Percentiles rank a stretch among this genome's conserved stretches.
These are phyloP conservation scores for Rhabdophis nuchalis DNA, from an alignment of 2,797 vertebrate species.

Conservation along the genomic window DNA sequence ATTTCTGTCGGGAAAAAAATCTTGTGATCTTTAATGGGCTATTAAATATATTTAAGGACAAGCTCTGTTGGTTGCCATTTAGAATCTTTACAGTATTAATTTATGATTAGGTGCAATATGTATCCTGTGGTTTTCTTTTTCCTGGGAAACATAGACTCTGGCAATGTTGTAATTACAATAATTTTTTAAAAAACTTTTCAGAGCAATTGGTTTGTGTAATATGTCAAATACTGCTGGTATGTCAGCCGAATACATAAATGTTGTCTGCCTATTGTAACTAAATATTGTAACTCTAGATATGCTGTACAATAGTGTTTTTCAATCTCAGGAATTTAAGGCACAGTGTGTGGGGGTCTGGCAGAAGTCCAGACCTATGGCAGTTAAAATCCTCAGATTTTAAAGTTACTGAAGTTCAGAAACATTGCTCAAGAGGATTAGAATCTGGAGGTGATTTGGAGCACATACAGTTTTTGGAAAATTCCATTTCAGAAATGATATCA, in stretches of 20 bases:
- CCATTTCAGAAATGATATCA: neutral
- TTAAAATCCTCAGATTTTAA: neutral
- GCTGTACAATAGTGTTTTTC: neutral
- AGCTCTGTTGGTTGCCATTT: neutral
- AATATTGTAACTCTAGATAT: neutral
- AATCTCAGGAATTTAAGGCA: neutral
- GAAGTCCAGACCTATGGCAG: neutral
- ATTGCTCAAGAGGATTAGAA: neutral
- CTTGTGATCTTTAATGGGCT: neutral
- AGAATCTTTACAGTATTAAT: neutral
- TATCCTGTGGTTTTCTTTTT: neutral
- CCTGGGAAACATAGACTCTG: neutral
- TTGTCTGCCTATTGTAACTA: neutral
- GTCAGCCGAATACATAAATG: neutral
- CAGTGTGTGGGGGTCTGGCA: neutral
- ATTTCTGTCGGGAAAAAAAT: neutral
- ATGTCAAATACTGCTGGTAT: neutral
- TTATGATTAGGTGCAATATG: neutral
- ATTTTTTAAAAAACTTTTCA: neutral
- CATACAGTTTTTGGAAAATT: neutral
- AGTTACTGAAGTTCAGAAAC: neutral
- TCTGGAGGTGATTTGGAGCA: neutral
- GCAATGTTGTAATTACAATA: neutral
- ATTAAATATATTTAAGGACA: neutral
- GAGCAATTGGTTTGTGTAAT: neutral